Evolutionary conservation across 2,888 invertebrate genomes (phyloP), one percentile per base, ranked within the genome.

Genomic region (Stomorhina lunata): DNA sequence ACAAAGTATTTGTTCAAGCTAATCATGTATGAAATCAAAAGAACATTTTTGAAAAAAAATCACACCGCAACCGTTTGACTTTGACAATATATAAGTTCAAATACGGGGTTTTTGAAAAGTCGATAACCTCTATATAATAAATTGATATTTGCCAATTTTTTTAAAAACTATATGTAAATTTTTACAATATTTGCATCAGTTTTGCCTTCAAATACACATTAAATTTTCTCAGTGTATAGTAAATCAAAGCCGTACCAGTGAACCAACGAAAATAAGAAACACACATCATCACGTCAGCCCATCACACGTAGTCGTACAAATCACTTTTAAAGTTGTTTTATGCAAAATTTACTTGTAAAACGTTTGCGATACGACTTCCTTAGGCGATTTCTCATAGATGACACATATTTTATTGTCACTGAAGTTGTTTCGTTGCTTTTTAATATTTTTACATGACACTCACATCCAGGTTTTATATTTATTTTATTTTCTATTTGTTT

Each of bases 361-460:
- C 71, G 71, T 79, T 75, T 79, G 71, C 63, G 61, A 61, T 75
- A 79, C 79, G 79, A 82, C 82, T 82, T 82, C 82, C 82, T 82
- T 27, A 79, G 79, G 82, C 79, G 65, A 82, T 82, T 82, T 82
- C 76, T 82, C 79, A 82, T 76, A 82, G 82, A 82, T 82, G 82
- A 82, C 82, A 82, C 82, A 79, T 79, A 55, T 79, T 29, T 68
- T 48, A 4, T 27, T 76, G 12, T 55, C 48, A 9, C 32, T 77
- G 40, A 22, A 25, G 12, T 32, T 22, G 10, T 76, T 15, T 17
- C 20, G 4, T 32, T 61, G 15, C 1, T 53, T 2, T 63, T 27
- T 12, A 15, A 15, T 15, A 20, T 32, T 37, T 59, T 61, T 55
- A 48, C 75, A 82, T 79, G 82, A 79, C 82, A 82, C 48, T 55